Evolutionary conservation across 2,113 vertebrate species (phyloP).

Genomic region (Ploceus nigricollis): DNA sequence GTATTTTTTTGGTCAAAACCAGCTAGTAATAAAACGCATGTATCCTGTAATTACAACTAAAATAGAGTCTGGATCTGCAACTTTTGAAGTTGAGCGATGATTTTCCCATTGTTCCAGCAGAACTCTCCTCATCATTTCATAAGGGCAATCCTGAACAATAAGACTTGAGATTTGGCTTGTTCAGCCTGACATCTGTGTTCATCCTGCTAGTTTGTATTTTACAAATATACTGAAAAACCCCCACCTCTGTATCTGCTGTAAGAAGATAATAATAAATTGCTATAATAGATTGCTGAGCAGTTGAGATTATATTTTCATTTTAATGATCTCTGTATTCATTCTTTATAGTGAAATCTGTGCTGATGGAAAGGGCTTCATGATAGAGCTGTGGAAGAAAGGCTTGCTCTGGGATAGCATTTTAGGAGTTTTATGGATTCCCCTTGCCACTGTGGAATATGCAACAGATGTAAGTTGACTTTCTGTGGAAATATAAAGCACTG

Average conservation of each 20-base stretch:
- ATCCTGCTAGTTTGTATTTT: background rate
- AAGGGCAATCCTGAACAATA: background rate
- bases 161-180: background rate
- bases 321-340: background rate
- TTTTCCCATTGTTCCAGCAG: background rate
- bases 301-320: background rate
- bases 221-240: background rate
- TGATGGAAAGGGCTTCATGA: conserved; percentile 48
- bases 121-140: background rate
- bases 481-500: background rate
- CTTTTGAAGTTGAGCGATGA: background rate
- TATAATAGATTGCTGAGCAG: background rate
- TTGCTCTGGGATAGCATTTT: conserved; percentile 67
- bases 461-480: conserved; percentile 52
- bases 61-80: background rate
- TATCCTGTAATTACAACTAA: background rate
- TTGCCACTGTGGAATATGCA: conserved; percentile 46
- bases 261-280: background rate
- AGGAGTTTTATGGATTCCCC: conserved; percentile 68
- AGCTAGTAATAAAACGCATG: background rate
- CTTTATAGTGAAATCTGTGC: conserved; percentile 63
- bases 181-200: background rate
- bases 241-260: background rate
- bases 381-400: conserved; percentile 71
- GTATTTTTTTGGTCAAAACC: background rate